Base-by-base conservation (phyloP, 2,888 invertebrate genomes). In the Hermaeophaga mercurialis region DNA sequence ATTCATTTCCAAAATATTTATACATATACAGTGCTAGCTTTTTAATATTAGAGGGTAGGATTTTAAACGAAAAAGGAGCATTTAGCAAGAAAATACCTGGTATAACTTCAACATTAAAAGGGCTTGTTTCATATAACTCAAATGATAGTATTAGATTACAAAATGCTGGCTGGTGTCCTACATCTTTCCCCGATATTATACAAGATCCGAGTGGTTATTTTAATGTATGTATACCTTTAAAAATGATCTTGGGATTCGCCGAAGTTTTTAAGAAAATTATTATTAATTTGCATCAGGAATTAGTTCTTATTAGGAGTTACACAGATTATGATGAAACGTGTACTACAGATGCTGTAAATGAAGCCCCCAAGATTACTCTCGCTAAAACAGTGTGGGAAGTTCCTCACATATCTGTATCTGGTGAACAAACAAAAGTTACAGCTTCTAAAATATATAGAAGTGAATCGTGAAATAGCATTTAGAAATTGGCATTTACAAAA, bases 241-340 rank as follows among this genome's bases (percentile, higher is more conserved):
- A 57, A 41, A 8, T 52, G 26, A 28, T 38, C 7, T 14, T 22
- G 4, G 54, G 56, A 18, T 57, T 57, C 24, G 54, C 54, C 38
- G 54, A 60, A 48, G 58, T 56, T 46, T 59, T 56, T 41, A 24
- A 45, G 17, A 64, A 59, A 53, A 41, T 59, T 31, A 57, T 65
- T 12, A 17, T 62, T 3, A 59, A 60, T 43, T 33, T 61, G 28
- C 34, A 28, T 43, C 65, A 64, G 33, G 64, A 59, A 49, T 45
- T 63, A 18, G 58, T 61, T 9, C 26, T 61, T 17, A 58, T 63
- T 33, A 43, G 55, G 14, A 50, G 41, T 15, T 46, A 19, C 39
- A 28, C 52, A 17, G 64, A 64, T 38, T 34, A 31, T 14, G 58
- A 63, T 56, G 52, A 56, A 15, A 22, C 59, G 12, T 22, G 46